Evolutionary conservation across 2,797 vertebrate species (phyloP).

Genomic region (Graptemys geographica): DNA sequence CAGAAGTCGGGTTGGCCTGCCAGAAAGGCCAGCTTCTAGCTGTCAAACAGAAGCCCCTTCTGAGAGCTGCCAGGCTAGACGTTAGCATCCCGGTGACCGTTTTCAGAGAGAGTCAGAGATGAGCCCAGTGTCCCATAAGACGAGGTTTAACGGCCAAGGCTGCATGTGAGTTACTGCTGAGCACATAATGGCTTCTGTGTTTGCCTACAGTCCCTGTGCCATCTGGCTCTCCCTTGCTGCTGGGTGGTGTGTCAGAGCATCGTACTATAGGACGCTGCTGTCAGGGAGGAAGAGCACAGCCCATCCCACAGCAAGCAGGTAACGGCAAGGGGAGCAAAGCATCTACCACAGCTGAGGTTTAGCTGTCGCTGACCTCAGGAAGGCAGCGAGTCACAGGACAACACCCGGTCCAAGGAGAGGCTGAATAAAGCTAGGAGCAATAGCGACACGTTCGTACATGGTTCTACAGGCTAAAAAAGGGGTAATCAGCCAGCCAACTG

Average conservation of each 20-base stretch:
- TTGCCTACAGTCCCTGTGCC: background rate
- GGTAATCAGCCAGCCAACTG: background rate
- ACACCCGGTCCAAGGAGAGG: background rate
- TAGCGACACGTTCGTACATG: background rate
- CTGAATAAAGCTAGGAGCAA: background rate
- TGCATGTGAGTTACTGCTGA: background rate
- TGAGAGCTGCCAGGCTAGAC: background rate
- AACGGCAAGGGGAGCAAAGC: background rate
- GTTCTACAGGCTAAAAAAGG: background rate
- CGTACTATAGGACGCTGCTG: background rate
- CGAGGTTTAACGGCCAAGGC: background rate
- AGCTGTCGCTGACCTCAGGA: no score
- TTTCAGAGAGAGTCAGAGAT: background rate
- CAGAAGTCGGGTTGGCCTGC: background rate
- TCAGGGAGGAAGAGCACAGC: background rate
- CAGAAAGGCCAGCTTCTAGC: no score
- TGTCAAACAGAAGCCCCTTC: background rate
- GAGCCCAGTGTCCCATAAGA: background rate
- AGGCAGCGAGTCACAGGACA: background rate
- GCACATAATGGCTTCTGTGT: background rate
- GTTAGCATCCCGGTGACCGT: background rate
- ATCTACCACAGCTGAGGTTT: background rate
- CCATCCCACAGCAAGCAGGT: background rate
- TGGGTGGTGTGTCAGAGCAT: background rate
- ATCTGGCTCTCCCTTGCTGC: background rate